phyloP scores from a whole-genome alignment of 1,140 invertebrate species.

The Octopus sinensis region DNA sequence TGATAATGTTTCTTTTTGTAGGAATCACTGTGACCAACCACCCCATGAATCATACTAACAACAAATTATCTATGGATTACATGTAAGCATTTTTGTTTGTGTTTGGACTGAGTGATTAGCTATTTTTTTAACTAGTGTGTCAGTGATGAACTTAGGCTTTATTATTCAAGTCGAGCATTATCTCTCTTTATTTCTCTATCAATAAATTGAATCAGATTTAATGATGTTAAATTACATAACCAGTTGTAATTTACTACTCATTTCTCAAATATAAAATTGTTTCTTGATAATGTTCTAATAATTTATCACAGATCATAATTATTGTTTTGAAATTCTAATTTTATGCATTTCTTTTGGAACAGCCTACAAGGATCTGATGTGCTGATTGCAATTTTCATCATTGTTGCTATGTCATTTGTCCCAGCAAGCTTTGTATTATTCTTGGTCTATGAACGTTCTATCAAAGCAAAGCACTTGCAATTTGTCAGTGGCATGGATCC shows the following conservation, averaged over 20 bases:
- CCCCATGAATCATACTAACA: constrained; percentile 66
- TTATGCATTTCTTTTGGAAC: not conserved
- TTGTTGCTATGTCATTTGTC: constrained; percentile 68
- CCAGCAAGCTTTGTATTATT: constrained; percentile 74
- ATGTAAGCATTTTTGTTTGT: constrained; percentile 42
- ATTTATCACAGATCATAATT: no score
- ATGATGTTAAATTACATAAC: no score
- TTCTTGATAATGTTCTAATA: no score
- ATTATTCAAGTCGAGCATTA: no score
- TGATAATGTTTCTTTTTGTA: constrained; percentile 26
- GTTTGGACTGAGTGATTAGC: no score
- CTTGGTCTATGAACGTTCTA: constrained; percentile 66
- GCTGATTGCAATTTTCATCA: constrained; percentile 63
- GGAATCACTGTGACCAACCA: constrained; percentile 66
- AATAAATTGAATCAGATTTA: no score
- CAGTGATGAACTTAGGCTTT: no score
- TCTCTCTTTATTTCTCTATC: no score
- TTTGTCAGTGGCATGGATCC: constrained; percentile 72
- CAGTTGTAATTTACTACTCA: no score
- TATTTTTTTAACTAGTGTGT: no score
- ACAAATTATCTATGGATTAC: constrained; percentile 55
- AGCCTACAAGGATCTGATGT: constrained; percentile 61
- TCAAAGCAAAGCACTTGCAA: constrained; percentile 68
- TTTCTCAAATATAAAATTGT: no score
- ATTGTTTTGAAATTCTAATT: no score